Evolutionary conservation across 1,140 invertebrate genomes (phyloP), one percentile per base, ranked within the genome.

Genomic region (Andricus grossulariae): DNA sequence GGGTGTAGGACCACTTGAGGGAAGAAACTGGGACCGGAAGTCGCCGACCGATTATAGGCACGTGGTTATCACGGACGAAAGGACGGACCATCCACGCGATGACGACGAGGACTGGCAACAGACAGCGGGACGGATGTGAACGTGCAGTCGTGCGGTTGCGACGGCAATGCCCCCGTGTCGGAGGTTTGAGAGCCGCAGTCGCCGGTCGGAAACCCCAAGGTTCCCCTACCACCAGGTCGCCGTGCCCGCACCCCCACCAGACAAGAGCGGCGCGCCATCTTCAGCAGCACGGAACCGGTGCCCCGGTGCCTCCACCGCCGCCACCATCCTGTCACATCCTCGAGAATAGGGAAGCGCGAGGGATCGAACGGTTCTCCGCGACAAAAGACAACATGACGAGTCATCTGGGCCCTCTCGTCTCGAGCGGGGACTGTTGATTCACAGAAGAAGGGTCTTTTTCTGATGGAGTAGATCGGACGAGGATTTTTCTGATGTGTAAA

Each of bases 141-240:
- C 85, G 85, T 83, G 84, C 85, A 83, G 73, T 86, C 85, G 87
- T 86, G 82, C 83, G 83, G 87, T 87, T 84, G 86, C 85, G 81
- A 89, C 87, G 88, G 89, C 87, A 89, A 88, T 89, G 88, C 85
- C 84, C 88, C 84, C 80, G 84, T 82, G 84, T 85, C 85, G 83
- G 85, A 81, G 80, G 82, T 82, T 85, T 84, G 85, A 83, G 84
- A 84, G 83, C 85, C 84, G 86, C 84, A 82, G 82, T 86, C 85
- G 82, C 86, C 84, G 83, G 82, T 86, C 85, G 82, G 82, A 74
- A 83, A 84, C 82, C 84, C 81, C 80, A 80, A 66, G 66, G 50
- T 73, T 75, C 80, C 80, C 79, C 79, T 79, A 54, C 77, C 81
- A 81, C 75, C 51, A 60, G 21, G n/a, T 54, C 72, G 39, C 76